Conservation (phyloP, 2,113 vertebrate species). For the Tragelaphus buxtoni region DNA sequence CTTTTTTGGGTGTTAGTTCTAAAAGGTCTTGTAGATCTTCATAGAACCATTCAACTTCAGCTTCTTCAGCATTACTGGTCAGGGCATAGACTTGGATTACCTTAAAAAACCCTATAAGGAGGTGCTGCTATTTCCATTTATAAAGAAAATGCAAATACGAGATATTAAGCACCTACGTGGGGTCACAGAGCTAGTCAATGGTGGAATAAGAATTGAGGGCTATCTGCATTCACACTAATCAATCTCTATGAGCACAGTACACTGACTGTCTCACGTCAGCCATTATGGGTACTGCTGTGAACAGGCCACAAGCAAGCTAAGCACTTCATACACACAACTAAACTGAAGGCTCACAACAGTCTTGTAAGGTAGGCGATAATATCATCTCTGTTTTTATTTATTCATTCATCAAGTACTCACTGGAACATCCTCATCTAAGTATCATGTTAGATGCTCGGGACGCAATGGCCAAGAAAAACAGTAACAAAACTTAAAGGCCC, state of each 20-base stretch:
- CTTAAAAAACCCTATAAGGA: not conserved
- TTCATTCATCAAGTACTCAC: not conserved
- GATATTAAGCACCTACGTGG: not conserved
- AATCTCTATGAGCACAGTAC: not conserved
- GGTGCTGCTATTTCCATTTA: slow-evolving; percentile 5
- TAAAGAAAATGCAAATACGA: not conserved
- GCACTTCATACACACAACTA: not conserved
- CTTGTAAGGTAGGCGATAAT: not conserved
- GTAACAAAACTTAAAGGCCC: not conserved
- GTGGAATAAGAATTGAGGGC: not conserved
- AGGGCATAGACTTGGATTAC: not conserved
- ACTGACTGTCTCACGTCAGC: not conserved
- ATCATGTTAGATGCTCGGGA: not conserved
- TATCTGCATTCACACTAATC: not conserved
- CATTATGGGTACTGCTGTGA: not conserved
- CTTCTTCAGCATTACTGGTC: not conserved
- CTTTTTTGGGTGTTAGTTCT: not conserved
- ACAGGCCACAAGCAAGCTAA: not conserved
- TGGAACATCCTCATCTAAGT: not conserved
- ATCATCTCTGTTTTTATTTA: not conserved
- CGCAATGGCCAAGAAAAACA: not conserved
- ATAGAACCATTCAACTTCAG: not conserved
- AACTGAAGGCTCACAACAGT: not conserved
- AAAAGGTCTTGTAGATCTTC: not conserved
- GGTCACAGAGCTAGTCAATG: not conserved